Evolutionary conservation across 2,797 vertebrate genomes (phyloP), one percentile per base, ranked within the genome.

Genomic region (Cynopterus sphinx): DNA sequence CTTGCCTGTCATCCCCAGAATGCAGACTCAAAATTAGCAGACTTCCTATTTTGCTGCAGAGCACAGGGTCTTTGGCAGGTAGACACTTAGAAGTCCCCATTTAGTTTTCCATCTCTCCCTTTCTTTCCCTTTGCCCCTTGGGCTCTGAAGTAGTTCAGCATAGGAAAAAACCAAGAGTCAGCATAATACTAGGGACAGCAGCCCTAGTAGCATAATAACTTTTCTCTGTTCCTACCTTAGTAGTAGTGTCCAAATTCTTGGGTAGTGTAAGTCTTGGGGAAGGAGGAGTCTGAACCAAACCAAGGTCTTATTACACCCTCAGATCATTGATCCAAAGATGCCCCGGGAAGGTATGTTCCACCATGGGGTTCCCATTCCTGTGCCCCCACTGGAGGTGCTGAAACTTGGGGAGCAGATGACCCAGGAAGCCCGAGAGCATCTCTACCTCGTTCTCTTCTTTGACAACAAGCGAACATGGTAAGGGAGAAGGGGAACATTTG

Each of bases 311-410:
- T 97, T 95, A 77, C 22, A 86, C 46, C 24, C 96, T 93, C 98
- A 99, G 99, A 99, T 99, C 97, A 99, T 99, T 86, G 99, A 99
- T 96, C 99, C 99, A n/a, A 99, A 99, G 98, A 99, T 99, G 99
- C 99, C 99, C 16, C 99, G 99, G 91, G 99, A 99, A 98, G 99
- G 99, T 57, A 99, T 99, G 98, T 99, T 99, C 97, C 99, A 99
- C 97, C 99, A 99, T 0, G 99, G 99, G 0, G 99, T 99, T 91
- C 99, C 99, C 19, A 99, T 99, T 91, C 99, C 99, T 0, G 99
- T 99, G 79, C 99, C 99, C n/a, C 99, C 99, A 26, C 93, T 99
- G 97, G 99, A 99, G 97, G 99, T 99, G 97, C 99, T 99, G 97
- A 99, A 99, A 98, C 98, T 99, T 65, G 99, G 99, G 82, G 99